Conservation (phyloP, 1,140 invertebrate species). For the Heliconius eleuchia region DNA sequence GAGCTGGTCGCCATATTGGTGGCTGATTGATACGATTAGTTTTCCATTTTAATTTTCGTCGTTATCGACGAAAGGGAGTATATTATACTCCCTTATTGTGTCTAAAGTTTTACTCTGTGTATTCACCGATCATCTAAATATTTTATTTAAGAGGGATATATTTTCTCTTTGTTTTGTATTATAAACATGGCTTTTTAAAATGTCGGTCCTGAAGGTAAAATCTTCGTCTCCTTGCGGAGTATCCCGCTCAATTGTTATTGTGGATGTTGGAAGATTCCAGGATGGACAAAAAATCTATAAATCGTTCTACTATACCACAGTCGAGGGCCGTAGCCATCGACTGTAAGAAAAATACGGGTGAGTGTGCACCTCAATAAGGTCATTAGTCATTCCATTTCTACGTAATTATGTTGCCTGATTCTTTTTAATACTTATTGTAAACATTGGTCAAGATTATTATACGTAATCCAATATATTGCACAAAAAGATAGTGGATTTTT, state of each 20-base stretch:
- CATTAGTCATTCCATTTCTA: conserved; percentile 32
- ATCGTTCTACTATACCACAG: conserved; percentile 83
- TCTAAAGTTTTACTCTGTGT: conserved; percentile 63
- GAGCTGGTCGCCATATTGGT: conserved; percentile 85
- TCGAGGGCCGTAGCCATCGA: conserved; percentile 84
- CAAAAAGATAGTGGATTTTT: neutral
- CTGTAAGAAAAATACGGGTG: conserved; percentile 87
- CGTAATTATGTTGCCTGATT: neutral
- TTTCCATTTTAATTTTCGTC: conserved; percentile 82
- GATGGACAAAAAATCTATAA: conserved; percentile 89
- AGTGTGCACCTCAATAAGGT: conserved; percentile 52
- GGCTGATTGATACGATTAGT: conserved; percentile 79
- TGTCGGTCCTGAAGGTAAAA: conserved; percentile 85
- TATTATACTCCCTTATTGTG: conserved; percentile 78
- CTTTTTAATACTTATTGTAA: neutral
- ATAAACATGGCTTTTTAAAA: conserved; percentile 92
- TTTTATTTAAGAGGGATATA: conserved; percentile 53
- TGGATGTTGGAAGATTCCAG: conserved; percentile 81
- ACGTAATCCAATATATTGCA: neutral
- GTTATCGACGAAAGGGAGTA: conserved; percentile 85
- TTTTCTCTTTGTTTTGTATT: conserved; percentile 81
- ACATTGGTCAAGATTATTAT: neutral
- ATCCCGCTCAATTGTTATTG: conserved; percentile 67
- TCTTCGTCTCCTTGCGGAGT: conserved; percentile 87
- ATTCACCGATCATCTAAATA: conserved; percentile 67